These are phyloP conservation scores for Neelides sp. DNA, from an alignment of 1,140 invertebrate genomes.

Conservation along the genomic window DNA sequence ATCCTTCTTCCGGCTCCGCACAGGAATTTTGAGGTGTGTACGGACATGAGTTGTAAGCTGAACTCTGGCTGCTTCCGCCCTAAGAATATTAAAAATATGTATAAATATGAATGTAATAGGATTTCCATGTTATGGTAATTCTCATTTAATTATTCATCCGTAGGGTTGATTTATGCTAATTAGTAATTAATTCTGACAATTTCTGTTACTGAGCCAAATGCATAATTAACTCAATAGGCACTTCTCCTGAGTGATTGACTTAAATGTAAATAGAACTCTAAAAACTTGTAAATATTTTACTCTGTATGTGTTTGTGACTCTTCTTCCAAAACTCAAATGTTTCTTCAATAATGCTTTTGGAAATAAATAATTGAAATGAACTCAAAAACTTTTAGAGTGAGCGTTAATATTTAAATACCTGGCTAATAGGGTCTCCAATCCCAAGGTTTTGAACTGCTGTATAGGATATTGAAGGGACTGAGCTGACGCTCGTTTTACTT, in stretches of 20 bases:
- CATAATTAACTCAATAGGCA: no score
- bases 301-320: no score
- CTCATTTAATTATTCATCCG: no score
- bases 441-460: conserved; percentile 25
- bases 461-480: conserved; percentile 29
- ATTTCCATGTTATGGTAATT: not conserved
- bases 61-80: conserved; percentile 31
- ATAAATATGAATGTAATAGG: not conserved
- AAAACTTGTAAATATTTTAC: no score
- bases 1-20: conserved; percentile 31
- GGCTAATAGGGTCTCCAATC: conserved; percentile 30
- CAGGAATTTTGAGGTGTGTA: conserved; percentile 34
- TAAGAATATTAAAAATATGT: conserved; percentile 12
- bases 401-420: conserved; percentile 13
- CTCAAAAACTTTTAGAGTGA: not conserved
- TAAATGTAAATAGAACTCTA: no score
- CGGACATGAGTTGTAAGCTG: conserved; percentile 34
- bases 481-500: conserved; percentile 9
- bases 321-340: no score
- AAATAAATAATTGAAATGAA: not conserved
- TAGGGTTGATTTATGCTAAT: no score
- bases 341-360: no score
- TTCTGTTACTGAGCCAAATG: no score
- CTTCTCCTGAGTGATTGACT: no score
- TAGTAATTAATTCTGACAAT: no score